A percentile compares a stretch with the other conserved stretches of the same genome.
Evolutionary conservation across 1,140 invertebrate genomes (phyloP).

Genomic region (Acyrthosiphon pisum): DNA sequence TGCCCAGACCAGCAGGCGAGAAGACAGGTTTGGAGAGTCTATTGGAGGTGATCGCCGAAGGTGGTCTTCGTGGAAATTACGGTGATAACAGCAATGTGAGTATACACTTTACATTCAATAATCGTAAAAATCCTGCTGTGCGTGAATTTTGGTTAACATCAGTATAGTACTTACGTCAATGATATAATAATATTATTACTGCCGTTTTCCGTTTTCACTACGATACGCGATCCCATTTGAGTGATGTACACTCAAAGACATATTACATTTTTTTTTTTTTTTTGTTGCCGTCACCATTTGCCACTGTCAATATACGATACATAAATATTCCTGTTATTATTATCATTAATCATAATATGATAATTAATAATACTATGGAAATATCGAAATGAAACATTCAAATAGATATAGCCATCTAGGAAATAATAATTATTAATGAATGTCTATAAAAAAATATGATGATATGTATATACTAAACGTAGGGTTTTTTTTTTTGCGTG

Average conservation of each 20-base stretch:
- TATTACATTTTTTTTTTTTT: neutral
- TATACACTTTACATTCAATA: neutral
- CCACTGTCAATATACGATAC: neutral
- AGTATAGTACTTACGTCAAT: too few relatives aligned
- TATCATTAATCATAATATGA: too few relatives aligned
- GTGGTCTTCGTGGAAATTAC: neutral
- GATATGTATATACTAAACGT: too few relatives aligned
- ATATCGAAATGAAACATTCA: neutral
- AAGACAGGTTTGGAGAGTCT: slow-evolving; percentile 17
- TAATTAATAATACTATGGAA: neutral
- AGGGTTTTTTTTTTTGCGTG: too few relatives aligned
- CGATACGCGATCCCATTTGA: neutral
- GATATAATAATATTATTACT: neutral
- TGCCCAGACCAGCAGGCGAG: slow-evolving; percentile 43
- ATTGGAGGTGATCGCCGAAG: slow-evolving; percentile 38
- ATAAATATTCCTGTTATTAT: neutral
- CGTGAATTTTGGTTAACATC: neutral
- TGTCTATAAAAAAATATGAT: too few relatives aligned
- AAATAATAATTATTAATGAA: too few relatives aligned
- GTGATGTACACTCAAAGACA: neutral
- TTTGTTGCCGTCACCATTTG: neutral
- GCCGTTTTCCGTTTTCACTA: neutral
- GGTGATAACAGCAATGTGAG: slow-evolving; percentile 14
- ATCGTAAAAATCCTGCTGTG: neutral
- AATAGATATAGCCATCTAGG: too few relatives aligned